Evolutionary conservation across 2,888 invertebrate genomes (phyloP), one percentile per base, ranked within the genome.

Genomic region (Girardia tigrina): DNA sequence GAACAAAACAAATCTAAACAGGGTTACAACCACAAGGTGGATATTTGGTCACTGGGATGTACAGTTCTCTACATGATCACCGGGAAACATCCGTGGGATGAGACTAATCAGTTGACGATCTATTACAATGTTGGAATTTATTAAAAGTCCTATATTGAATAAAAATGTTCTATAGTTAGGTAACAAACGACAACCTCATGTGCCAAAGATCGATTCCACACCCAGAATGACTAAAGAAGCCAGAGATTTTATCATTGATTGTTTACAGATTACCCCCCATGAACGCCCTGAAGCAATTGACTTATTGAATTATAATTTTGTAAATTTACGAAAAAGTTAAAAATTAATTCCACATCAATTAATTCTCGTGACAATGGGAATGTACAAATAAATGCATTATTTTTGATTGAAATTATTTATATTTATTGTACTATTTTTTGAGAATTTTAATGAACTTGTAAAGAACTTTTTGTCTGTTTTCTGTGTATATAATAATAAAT

Each of bases 41-140:
- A 71, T 71, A 29, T 71, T 29, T 71, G 71, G 71, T 71, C 71
- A 6, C 26, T 71, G 28, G 71, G 71, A 6, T 71, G 71, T 26
- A 29, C 28, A n/a, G 71, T 71, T 8, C 71, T 71, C 6, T 27
- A 71, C 14, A 71, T 71, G 71, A 71, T 71, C 29, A 71, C 71
- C n/a, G 27, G 71, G 4, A 71, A 71, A 23, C 4, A n/a, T 6
- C 71, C 71, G 4, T 71, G 71, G 71, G 56, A 56, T 56, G 56
- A 56, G n/a, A 12, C n/a, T 16, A n/a, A 56, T 4, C 56, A 56
- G n/a, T 56, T 56, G 56, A 23, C 56, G 2, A 56, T 56, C n/a
- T 56, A 56, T 56, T 56, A 56, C n/a, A 56, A 56, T 56, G 56
- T 56, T 20, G n/a, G 36, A 36, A 12, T 36, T 36, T 16, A 36